These are phyloP conservation scores for Epinephelus fuscoguttatus DNA, from an alignment of 2,113 vertebrate species.

Conservation along the genomic window DNA sequence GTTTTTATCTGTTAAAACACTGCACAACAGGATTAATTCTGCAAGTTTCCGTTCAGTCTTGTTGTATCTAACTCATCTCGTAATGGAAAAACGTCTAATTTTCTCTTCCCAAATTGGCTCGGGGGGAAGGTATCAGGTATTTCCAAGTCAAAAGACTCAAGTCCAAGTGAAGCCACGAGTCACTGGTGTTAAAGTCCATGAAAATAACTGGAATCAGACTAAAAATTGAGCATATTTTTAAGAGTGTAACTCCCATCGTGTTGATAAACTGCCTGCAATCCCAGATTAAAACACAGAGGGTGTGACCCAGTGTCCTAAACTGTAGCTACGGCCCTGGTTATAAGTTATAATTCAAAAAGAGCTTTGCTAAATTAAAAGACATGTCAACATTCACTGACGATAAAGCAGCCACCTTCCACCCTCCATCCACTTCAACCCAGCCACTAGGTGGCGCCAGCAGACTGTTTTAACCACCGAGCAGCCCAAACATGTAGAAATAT, in stretches of 20 bases:
- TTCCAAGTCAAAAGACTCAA: too few species aligned
- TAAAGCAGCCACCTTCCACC: background rate
- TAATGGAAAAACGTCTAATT: too few species aligned
- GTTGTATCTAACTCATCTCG: too few species aligned
- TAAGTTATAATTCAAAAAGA: background rate
- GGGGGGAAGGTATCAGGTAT: too few species aligned
- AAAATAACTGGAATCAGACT: background rate
- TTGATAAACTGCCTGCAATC: background rate
- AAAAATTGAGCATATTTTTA: background rate
- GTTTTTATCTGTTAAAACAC: too few species aligned
- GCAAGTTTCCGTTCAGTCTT: too few species aligned
- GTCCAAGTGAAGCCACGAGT: too few species aligned
- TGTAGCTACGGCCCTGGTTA: background rate
- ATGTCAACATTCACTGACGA: background rate
- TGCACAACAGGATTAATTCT: too few species aligned
- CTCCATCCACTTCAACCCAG: background rate
- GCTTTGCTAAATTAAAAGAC: background rate
- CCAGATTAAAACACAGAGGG: background rate
- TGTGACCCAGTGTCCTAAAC: background rate
- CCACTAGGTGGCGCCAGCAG: constrained; percentile 60
- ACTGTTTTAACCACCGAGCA: background rate
- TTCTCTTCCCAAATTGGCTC: too few species aligned
- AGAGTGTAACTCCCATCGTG: background rate
- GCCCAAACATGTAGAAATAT: background rate
- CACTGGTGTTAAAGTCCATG: too few species aligned